Conservation (phyloP, 2,888 invertebrate genomes). For the Arge pagana region DNA sequence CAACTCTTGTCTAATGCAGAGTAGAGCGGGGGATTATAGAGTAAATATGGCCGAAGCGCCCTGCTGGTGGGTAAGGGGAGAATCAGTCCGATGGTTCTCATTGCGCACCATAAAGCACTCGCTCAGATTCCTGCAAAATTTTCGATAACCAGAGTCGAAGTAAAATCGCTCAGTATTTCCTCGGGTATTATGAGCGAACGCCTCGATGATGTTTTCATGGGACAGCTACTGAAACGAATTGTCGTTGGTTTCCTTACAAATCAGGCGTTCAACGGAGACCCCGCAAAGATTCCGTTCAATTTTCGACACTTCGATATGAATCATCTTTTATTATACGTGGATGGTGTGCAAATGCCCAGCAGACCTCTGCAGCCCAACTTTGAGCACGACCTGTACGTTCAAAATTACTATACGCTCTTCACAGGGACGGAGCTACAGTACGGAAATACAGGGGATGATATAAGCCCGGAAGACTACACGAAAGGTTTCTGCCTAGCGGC, state of each 20-base stretch:
- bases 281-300: slow-evolving; percentile 19
- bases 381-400: slow-evolving; percentile 25
- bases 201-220: slow-evolving; percentile 41
- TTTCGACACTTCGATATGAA: slow-evolving; percentile 28
- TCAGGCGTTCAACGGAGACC: slow-evolving; percentile 29
- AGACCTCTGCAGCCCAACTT: slow-evolving; percentile 34
- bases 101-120: neutral
- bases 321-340: slow-evolving; percentile 30
- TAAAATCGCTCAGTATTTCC: slow-evolving; percentile 34
- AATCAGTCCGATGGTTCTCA: slow-evolving; percentile 1
- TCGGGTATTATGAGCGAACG: slow-evolving; percentile 33
- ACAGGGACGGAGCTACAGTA: slow-evolving; percentile 32
- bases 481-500: slow-evolving; percentile 30
- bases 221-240: slow-evolving; percentile 39
- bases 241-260: slow-evolving; percentile 36
- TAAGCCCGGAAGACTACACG: slow-evolving; percentile 28
- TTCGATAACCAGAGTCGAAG: slow-evolving; percentile 30
- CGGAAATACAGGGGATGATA: slow-evolving; percentile 31
- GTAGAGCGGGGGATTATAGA: neutral
- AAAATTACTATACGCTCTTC: slow-evolving; percentile 39
- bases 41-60: neutral
- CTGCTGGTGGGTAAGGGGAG: neutral
- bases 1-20: slow-evolving; percentile 21
- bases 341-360: slow-evolving; percentile 32
- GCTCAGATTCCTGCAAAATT: neutral